phyloP scores from a whole-genome alignment of 2,113 vertebrate species.

The Falco punctatus region DNA sequence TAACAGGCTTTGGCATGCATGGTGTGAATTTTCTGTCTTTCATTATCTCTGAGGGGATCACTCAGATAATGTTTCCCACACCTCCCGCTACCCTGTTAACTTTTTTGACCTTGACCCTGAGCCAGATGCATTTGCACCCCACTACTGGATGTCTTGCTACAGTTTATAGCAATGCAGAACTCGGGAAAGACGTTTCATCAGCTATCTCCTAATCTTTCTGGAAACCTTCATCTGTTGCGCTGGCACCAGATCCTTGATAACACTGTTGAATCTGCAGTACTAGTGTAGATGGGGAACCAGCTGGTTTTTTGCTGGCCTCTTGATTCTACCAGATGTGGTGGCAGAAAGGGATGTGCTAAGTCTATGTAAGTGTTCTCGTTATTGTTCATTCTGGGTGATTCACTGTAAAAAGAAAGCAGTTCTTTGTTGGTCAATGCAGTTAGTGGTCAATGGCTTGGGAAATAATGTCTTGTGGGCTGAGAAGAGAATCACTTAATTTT shows the following conservation, averaged over 20 bases:
- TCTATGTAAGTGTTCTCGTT: background rate
- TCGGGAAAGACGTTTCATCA: background rate
- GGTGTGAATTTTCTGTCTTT: background rate
- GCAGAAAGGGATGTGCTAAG: background rate
- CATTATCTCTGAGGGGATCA: background rate
- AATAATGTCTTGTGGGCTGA: background rate
- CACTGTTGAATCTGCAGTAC: background rate
- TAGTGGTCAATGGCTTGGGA: background rate
- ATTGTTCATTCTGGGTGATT: background rate
- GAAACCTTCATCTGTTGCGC: background rate
- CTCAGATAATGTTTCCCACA: background rate
- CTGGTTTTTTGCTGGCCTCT: background rate
- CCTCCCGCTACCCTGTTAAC: background rate
- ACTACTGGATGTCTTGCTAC: background rate
- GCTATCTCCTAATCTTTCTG: background rate
- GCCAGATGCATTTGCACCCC: background rate
- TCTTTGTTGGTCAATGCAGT: background rate
- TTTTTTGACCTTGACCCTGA: background rate
- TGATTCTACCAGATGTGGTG: accelerated
- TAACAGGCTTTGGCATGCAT: background rate
- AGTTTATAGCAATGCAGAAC: background rate
- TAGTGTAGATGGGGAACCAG: background rate
- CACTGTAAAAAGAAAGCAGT: background rate
- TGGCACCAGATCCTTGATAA: background rate
- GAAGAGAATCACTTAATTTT: background rate